A percentile compares a stretch with the other conserved stretches of the same genome.
Evolutionary conservation across 2,797 vertebrate species (phyloP).

Genomic region (Otolemur crassicaudatus): DNA sequence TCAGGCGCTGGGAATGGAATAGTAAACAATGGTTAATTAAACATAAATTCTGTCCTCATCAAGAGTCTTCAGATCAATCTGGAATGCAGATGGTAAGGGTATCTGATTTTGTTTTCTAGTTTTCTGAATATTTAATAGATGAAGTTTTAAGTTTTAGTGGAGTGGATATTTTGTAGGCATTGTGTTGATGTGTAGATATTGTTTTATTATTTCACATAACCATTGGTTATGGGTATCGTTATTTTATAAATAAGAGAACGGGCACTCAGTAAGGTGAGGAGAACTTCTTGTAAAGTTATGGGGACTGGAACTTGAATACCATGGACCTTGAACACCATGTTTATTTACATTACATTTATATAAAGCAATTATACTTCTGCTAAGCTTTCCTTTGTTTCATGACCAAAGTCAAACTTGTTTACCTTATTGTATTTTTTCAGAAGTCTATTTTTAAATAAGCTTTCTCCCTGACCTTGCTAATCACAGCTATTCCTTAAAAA

Average conservation of each 20-base stretch:
- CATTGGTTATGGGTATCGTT: not conserved
- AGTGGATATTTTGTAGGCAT: not conserved
- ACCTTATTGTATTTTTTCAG: not conserved
- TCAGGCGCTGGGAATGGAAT: not conserved
- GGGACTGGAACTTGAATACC: not conserved
- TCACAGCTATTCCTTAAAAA: conserved; percentile 22
- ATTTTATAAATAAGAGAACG: not conserved
- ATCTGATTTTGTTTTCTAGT: not conserved
- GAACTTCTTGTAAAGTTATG: not conserved
- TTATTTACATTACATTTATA: conserved; percentile 24
- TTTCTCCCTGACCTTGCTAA: not conserved
- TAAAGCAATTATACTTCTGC: not conserved
- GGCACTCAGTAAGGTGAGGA: not conserved
- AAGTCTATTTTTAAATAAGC: conserved; percentile 36
- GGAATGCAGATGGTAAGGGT: not conserved
- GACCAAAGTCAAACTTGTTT: conserved; percentile 31
- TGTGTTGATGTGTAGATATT: not conserved
- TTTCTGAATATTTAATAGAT: not conserved
- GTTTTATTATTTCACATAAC: not conserved
- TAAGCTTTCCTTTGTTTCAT: not conserved
- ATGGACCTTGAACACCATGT: not conserved
- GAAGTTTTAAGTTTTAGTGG: conserved; percentile 9
- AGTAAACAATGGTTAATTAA: conserved; percentile 31
- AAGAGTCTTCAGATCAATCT: not conserved
- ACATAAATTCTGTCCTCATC: not conserved